A percentile compares a stretch with the other conserved stretches of the same genome.
Conservation (phyloP, 2,797 vertebrate species). For the Poeciliopsis turneri region DNA sequence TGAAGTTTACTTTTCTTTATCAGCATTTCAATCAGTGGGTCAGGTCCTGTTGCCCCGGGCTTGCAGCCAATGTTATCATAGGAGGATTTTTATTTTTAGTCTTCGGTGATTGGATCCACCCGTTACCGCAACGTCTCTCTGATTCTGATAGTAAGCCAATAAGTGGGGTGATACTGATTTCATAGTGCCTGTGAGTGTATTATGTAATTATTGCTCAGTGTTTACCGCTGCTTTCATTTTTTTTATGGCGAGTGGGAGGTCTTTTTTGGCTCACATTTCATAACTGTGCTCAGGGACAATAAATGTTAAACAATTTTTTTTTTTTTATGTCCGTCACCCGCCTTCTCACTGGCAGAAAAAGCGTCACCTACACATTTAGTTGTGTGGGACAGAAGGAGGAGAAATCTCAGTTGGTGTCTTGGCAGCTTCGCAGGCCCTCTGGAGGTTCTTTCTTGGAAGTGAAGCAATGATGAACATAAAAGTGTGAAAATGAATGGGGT, state of each 20-base stretch:
- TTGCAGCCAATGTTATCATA: neutral
- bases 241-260: slow-evolving; percentile 24
- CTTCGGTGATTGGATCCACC: neutral
- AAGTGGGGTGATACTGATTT: slow-evolving; percentile 1
- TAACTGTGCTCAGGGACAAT: slow-evolving; percentile 58
- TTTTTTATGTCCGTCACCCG: slow-evolving; percentile 69
- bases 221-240: slow-evolving; percentile 21
- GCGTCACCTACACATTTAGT: slow-evolving; percentile 60
- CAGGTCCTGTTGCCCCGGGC: neutral
- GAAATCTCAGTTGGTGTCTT: slow-evolving; percentile 69
- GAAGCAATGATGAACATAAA: slow-evolving; percentile 42
- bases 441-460: slow-evolving; percentile 53
- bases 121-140: neutral
- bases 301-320: slow-evolving; percentile 21
- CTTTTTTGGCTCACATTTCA: slow-evolving; percentile 27
- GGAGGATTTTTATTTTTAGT: neutral
- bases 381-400: slow-evolving; percentile 65
- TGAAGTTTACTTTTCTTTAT: neutral
- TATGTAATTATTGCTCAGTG: slow-evolving; percentile 23
- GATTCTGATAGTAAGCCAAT: neutral
- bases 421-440: slow-evolving; percentile 60
- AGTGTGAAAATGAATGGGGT: slow-evolving; percentile 46
- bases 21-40: neutral
- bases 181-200: slow-evolving; percentile 1
- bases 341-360: slow-evolving; percentile 68